Percentiles rank a stretch among this genome's conserved stretches.
phyloP scores from a whole-genome alignment of 2,888 invertebrate genomes.

The Diarsia dahlii region DNA sequence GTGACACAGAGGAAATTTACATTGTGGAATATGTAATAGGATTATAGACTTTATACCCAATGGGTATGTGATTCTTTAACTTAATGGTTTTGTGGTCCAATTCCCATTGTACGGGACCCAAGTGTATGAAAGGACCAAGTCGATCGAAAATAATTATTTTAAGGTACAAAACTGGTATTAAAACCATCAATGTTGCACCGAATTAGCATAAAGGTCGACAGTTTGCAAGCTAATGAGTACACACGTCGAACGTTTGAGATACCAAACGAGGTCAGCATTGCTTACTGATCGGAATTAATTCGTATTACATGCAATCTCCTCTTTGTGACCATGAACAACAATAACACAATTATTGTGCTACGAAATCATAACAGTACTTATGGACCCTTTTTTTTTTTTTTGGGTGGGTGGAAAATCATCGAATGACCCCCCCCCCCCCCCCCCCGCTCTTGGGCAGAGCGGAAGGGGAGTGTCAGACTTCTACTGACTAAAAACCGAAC shows the following conservation, averaged over 20 bases:
- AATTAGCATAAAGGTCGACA: conserved; percentile 69
- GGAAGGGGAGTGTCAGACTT: too few species aligned
- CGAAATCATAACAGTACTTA: conserved; percentile 14
- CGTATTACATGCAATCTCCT: conserved; percentile 47
- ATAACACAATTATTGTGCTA: conserved; percentile 21
- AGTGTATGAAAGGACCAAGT: not conserved
- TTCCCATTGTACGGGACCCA: not conserved
- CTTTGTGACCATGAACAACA: conserved; percentile 27
- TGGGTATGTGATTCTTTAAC: not conserved
- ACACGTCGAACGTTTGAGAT: conserved; percentile 63
- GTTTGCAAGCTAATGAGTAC: conserved; percentile 70
- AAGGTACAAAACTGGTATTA: conserved; percentile 44
- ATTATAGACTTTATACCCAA: conserved; percentile 20
- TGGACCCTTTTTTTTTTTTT: too few species aligned
- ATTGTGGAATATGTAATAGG: conserved; percentile 50
- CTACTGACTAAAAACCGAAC: too few species aligned
- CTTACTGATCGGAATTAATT: conserved; percentile 65
- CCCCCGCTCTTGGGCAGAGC: too few species aligned
- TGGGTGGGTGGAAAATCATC: too few species aligned
- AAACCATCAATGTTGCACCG: conserved; percentile 61
- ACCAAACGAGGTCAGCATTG: conserved; percentile 68
- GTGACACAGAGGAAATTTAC: conserved; percentile 58
- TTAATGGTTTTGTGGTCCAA: not conserved
- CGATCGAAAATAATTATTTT: conserved; percentile 20
- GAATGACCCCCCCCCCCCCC: too few species aligned